Evolutionary conservation across 2,888 invertebrate species (phyloP), one percentile per base, ranked within the genome.

Genomic region (Drosophila putrida): DNA sequence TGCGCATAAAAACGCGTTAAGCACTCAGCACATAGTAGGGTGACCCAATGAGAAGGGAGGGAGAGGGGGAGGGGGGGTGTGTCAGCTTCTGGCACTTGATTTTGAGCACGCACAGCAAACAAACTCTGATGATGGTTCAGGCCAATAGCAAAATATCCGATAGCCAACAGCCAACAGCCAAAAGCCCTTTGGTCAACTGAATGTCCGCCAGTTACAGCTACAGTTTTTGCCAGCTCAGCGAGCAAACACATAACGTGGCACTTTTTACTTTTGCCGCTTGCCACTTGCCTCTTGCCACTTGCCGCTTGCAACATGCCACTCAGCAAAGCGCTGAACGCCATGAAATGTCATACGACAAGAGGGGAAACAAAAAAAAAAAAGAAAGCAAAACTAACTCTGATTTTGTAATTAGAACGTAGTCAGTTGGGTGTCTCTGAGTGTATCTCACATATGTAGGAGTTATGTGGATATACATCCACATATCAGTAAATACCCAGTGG

Each of bases 231-330:
- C 78, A 72, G 64, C 75, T 87, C 75, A 69, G 70, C 70, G 76
- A 67, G 64, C 88, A 82, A 82, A 84, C 79, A 82, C 50, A 82
- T 76, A 84, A 76, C 82, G 79, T 71, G 59, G 85, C 85, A 78
- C 69, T 76, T 76, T 78, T 78, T 73, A 53, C 46, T 75, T 41
- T 46, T 75, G 58, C 69, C 73, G 44, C 41, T 20, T 20, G 20
- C 20, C 20, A 20, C 20, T 20, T 20, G 20, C 20, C 20, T 3
- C 20, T 20, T 20, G 53, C 49, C 50, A 27, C 46, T 49, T 53
- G 41, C 69, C 61, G 38, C 47, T 71, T 55, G 73, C 67, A 51
- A 67, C 74, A 61, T 68, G 66, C 53, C 66, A 64, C 67, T 83
- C 87, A 80, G 66, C 71, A 61, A 71, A 47, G 60, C 58, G 85